Percentiles rank a stretch among this genome's conserved stretches.
Evolutionary conservation across 2,113 vertebrate species (phyloP).

Genomic region (Peromyscus polionotus): DNA sequence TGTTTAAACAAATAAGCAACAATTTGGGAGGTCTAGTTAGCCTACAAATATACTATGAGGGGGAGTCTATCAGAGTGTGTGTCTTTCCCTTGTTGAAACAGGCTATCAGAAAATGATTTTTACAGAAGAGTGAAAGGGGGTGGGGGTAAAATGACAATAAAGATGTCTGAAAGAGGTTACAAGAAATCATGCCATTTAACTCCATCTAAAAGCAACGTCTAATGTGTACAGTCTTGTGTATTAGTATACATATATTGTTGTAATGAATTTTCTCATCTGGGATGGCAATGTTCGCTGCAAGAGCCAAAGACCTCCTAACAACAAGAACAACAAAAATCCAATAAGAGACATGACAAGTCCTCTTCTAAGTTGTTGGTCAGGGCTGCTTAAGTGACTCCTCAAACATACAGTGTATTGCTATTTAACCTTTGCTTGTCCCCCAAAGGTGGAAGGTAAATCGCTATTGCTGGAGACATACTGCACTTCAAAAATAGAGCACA

Average conservation of each 20-base stretch:
- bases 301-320: not conserved
- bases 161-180: not conserved
- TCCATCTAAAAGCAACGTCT: not conserved
- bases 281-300: not conserved
- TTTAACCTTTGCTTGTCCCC: not conserved
- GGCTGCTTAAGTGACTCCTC: not conserved
- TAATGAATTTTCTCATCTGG: not conserved
- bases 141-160: not conserved
- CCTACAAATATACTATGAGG: slow-evolving; percentile 24
- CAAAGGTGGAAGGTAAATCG: not conserved
- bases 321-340: not conserved
- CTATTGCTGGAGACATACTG: not conserved
- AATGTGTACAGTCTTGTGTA: not conserved
- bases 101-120: slow-evolving; percentile 14
- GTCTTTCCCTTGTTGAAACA: not conserved
- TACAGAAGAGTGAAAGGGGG: not conserved
- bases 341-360: not conserved
- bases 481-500: not conserved
- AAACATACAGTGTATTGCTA: not conserved
- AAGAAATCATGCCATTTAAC: not conserved
- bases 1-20: slow-evolving; percentile 59
- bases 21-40: not conserved
- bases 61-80: not conserved
- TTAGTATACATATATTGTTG: not conserved
- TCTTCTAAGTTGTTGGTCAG: not conserved